Evolutionary conservation across 2,888 invertebrate genomes (phyloP).

Genomic region (Ferdinandea cuprea): DNA sequence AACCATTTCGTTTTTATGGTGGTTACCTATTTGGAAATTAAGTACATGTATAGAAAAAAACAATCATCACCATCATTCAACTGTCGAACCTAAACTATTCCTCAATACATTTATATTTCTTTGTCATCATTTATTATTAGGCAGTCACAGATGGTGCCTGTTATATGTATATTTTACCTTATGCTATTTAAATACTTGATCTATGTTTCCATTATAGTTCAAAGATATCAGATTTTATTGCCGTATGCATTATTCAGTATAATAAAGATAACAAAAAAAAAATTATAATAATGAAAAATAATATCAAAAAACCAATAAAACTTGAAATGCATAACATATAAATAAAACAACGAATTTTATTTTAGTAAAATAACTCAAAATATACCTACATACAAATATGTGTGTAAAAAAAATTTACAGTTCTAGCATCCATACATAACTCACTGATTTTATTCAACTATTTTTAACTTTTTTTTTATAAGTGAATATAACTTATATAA

Average conservation of each 20-base stretch:
- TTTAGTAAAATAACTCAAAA: conserved; percentile 39
- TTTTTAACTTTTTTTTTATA: conserved; percentile 2
- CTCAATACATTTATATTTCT: not conserved
- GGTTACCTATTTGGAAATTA: no score
- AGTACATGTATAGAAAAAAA: not conserved
- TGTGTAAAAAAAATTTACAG: not conserved
- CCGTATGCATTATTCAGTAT: conserved; percentile 22
- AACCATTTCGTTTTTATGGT: no score
- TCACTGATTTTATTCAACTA: conserved; percentile 6
- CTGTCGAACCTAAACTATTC: not conserved
- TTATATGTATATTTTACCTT: conserved; percentile 56
- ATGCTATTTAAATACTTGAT: conserved; percentile 51
- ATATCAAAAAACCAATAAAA: conserved; percentile 6
- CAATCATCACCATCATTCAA: not conserved
- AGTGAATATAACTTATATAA: not conserved
- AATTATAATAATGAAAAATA: not conserved
- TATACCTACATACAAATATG: not conserved
- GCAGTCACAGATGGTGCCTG: conserved; percentile 69
- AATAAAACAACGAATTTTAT: conserved; percentile 67
- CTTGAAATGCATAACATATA: conserved; percentile 12
- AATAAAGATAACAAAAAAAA: conserved; percentile 17
- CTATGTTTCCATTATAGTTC: conserved; percentile 58
- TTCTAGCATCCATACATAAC: conserved; percentile 7
- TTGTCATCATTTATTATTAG: conserved; percentile 49
- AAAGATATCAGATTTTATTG: conserved; percentile 35